Evolutionary conservation across 2,113 vertebrate species (phyloP).

Genomic region (Accipiter cooperii): DNA sequence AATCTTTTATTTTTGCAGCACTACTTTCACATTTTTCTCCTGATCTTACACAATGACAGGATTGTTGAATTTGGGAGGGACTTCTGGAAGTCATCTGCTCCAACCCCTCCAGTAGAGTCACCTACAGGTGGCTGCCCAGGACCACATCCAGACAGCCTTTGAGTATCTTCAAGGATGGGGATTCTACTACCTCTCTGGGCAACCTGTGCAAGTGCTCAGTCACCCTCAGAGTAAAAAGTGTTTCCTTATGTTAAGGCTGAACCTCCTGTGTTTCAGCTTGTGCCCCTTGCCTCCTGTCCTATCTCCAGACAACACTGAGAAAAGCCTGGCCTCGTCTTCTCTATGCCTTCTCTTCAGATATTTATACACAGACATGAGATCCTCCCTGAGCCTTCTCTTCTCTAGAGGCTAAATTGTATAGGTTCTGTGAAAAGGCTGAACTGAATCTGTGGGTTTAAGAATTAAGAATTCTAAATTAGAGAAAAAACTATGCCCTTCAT

Average conservation of each 20-base stretch:
- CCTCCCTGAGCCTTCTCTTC: neutral
- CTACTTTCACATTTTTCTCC: neutral
- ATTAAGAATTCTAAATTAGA: neutral
- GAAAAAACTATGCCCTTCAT: neutral
- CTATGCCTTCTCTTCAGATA: neutral
- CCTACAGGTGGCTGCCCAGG: neutral
- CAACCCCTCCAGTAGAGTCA: neutral
- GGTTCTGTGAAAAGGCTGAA: neutral
- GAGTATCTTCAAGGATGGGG: neutral
- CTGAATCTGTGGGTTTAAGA: neutral
- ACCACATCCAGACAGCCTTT: rapidly evolving
- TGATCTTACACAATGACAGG: neutral
- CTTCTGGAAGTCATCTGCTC: neutral
- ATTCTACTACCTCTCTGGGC: neutral
- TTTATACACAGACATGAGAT: neutral
- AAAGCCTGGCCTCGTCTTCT: neutral
- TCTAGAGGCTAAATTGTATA: neutral
- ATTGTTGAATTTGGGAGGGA: neutral
- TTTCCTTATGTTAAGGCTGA: neutral
- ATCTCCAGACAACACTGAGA: neutral
- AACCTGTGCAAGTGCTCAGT: neutral
- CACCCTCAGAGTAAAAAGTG: neutral
- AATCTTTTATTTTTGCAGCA: neutral
- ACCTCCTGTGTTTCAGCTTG: neutral
- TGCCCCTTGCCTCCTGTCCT: neutral